phyloP scores from a whole-genome alignment of 2,113 vertebrate genomes.

The Hippocampus comes region DNA sequence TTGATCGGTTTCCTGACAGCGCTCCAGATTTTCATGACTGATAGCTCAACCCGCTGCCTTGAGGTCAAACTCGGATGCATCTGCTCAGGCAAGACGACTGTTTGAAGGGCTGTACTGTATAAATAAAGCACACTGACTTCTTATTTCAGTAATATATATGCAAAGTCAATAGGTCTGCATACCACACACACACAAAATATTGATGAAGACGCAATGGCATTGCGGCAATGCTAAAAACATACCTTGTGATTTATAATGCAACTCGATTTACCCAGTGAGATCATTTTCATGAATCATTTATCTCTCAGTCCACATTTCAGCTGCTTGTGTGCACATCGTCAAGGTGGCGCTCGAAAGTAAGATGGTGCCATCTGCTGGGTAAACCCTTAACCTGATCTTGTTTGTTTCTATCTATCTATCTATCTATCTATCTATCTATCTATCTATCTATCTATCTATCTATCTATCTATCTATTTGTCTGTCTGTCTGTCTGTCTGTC shows the following conservation, averaged over 20 bases:
- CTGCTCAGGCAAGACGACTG: slow-evolving; percentile 51
- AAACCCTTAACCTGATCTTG: background rate
- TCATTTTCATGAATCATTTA: slow-evolving; percentile 48
- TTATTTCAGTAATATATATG: slow-evolving; percentile 54
- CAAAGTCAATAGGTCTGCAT: slow-evolving; percentile 36
- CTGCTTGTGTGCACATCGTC: slow-evolving; percentile 22
- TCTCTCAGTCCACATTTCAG: slow-evolving; percentile 24
- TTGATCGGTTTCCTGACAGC: slow-evolving; percentile 56
- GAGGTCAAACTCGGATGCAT: slow-evolving; percentile 67
- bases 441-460: too few species aligned
- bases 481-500: too few species aligned
- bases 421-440: too few species aligned
- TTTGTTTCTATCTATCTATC: too few species aligned
- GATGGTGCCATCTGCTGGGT: slow-evolving; percentile 62
- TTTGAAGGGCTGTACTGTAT: slow-evolving; percentile 25
- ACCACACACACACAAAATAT: slow-evolving; percentile 40
- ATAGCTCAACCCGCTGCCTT: slow-evolving; percentile 40
- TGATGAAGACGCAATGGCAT: slow-evolving; percentile 21
- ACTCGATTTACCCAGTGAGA: slow-evolving; percentile 42
- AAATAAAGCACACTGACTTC: slow-evolving; percentile 39
- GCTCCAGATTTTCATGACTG: slow-evolving; percentile 26
- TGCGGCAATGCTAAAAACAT: slow-evolving; percentile 20
- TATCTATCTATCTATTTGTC: too few species aligned
- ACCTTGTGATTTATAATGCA: slow-evolving; percentile 42
- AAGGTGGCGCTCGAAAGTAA: slow-evolving; percentile 27